Conservation (phyloP, 1,140 invertebrate genomes). For the Micrasema minimum region DNA sequence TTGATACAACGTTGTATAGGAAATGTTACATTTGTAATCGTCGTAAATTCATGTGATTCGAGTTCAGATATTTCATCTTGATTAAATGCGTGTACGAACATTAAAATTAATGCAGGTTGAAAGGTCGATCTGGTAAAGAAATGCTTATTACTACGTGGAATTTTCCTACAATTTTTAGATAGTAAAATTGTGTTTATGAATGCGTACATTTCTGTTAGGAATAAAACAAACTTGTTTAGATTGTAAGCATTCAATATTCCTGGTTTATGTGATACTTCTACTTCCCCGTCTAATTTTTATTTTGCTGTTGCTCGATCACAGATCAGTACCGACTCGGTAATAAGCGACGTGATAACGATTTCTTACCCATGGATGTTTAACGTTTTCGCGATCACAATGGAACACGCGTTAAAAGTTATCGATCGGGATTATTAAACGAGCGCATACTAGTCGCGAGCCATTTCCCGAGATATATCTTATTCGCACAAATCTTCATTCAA, state of each 20-base stretch:
- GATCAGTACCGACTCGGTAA: too few relatives aligned
- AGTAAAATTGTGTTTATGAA: neutral
- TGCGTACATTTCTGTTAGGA: neutral
- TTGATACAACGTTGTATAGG: neutral
- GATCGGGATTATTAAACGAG: too few relatives aligned
- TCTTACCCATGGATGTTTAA: too few relatives aligned
- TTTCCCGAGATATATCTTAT: too few relatives aligned
- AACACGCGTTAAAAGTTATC: too few relatives aligned
- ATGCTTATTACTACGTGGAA: too few relatives aligned
- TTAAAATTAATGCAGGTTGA: neutral
- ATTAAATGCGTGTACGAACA: neutral
- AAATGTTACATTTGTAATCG: neutral
- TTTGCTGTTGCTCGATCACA: neutral
- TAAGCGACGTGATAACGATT: too few relatives aligned
- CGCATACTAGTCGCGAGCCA: too few relatives aligned
- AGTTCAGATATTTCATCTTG: neutral
- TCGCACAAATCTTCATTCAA: too few relatives aligned
- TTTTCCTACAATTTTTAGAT: too few relatives aligned
- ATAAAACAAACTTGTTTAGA: neutral
- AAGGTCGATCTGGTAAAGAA: too few relatives aligned
- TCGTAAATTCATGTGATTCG: neutral
- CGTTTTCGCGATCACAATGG: too few relatives aligned
- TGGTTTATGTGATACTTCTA: neutral
- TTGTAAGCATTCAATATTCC: neutral
- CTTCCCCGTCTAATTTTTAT: neutral